Evolutionary conservation across 2,888 invertebrate species (phyloP).

Genomic region (Cotesia congregata): DNA sequence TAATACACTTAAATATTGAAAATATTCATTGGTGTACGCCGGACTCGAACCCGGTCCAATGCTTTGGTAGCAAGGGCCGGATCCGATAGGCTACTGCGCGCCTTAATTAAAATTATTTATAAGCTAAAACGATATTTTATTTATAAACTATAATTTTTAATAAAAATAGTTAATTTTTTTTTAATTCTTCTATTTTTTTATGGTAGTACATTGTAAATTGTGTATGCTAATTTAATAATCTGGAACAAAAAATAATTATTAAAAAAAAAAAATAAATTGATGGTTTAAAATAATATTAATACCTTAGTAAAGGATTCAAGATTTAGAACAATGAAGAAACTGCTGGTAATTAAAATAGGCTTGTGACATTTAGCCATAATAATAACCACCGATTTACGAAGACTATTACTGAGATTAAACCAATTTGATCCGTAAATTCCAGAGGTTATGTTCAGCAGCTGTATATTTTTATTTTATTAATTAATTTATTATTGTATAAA

Average conservation of each 20-base stretch:
- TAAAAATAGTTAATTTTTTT: not conserved
- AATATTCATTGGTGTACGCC: too few relatives aligned
- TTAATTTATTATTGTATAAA: not conserved
- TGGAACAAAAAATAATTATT: not conserved
- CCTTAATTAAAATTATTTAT: too few relatives aligned
- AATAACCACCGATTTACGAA: not conserved
- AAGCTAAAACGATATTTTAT: not conserved
- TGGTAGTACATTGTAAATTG: not conserved
- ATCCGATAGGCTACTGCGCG: too few relatives aligned
- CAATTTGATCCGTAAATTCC: not conserved
- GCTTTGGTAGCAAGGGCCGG: too few relatives aligned
- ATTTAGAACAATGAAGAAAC: not conserved
- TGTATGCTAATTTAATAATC: not conserved
- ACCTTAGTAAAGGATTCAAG: constrained; percentile 2
- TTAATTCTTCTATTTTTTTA: not conserved
- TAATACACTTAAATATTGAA: too few relatives aligned
- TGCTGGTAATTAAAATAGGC: not conserved
- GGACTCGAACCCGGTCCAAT: too few relatives aligned
- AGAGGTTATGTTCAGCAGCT: not conserved
- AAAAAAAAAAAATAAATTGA: not conserved
- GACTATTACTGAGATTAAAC: not conserved
- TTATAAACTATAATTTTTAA: not conserved
- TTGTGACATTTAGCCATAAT: not conserved
- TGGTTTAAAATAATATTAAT: not conserved
- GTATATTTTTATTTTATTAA: not conserved